Conservation (phyloP, 37 sponge, comb jelly and placozoan species). For the Dysidea cf. avara region DNA sequence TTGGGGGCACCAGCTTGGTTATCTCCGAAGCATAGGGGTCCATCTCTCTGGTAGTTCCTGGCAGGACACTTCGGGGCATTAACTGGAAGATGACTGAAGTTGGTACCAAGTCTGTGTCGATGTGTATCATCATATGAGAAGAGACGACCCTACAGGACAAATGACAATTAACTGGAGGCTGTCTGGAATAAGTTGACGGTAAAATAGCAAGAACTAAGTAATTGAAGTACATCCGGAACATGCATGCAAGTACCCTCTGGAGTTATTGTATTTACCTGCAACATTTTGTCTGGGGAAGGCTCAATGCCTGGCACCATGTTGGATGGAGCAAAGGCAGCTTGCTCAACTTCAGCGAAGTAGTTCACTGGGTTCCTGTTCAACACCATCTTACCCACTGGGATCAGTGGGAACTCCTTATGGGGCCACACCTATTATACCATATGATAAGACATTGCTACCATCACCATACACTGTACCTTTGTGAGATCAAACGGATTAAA, state of each 20-base stretch:
- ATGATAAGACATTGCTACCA: too few relatives aligned
- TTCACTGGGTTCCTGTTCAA: constrained; percentile 79
- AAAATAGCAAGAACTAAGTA: background rate
- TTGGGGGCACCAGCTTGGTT: constrained; percentile 89
- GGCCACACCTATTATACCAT: constrained; percentile 94
- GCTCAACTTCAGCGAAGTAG: constrained; percentile 89
- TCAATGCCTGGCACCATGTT: constrained; percentile 89
- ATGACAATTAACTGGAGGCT: background rate
- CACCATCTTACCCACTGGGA: constrained; percentile 75
- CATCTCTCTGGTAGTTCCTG: constrained; percentile 84
- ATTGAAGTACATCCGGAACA: background rate
- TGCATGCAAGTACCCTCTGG: background rate
- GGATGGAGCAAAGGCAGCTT: constrained; percentile 82
- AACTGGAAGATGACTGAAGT: constrained; percentile 81
- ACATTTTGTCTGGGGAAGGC: constrained; percentile 89
- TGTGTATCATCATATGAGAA: constrained; percentile 87
- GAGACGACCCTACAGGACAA: constrained; percentile 66
- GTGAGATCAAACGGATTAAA: constrained; percentile 90
- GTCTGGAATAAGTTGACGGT: background rate
- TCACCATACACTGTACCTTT: constrained; percentile 70
- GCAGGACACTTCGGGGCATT: constrained; percentile 87
- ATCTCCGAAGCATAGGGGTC: constrained; percentile 63
- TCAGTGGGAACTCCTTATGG: constrained; percentile 79
- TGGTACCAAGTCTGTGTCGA: constrained; percentile 80
- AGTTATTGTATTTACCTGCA: constrained; percentile 34